Evolutionary conservation across 2,797 vertebrate species (phyloP).

Genomic region (Rhinogobio ventralis): DNA sequence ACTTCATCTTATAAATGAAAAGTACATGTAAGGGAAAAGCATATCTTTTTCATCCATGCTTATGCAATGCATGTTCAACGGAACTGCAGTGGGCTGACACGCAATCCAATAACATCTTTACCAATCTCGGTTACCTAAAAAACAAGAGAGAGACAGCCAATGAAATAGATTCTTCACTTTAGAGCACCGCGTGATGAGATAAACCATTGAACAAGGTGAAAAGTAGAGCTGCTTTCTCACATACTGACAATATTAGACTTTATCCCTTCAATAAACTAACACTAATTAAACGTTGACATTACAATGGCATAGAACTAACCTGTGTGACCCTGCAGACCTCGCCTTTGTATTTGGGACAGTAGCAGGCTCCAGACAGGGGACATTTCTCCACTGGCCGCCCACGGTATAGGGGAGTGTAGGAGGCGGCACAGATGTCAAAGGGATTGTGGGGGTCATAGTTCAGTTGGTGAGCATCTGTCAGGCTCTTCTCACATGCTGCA

Average conservation of each 20-base stretch:
- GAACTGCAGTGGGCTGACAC: conserved; percentile 96
- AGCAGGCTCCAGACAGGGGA: conserved; percentile 95
- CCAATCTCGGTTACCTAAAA: conserved; percentile 93
- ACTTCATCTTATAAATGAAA: conserved; percentile 27
- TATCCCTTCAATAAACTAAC: neutral
- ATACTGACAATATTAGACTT: neutral
- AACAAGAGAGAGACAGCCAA: conserved; percentile 19
- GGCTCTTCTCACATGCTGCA: conserved; percentile 94
- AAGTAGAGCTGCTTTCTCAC: neutral
- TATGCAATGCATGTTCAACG: conserved; percentile 75
- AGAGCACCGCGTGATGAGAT: neutral
- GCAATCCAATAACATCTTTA: conserved; percentile 94
- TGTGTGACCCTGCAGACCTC: conserved; percentile 94
- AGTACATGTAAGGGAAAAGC: neutral
- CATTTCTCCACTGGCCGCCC: conserved; percentile 95
- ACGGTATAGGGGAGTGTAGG: conserved; percentile 92
- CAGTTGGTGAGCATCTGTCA: conserved; percentile 88
- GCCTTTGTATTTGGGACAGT: conserved; percentile 91
- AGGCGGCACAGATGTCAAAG: conserved; percentile 95
- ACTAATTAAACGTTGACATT: neutral
- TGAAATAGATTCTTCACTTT: neutral
- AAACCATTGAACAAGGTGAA: neutral
- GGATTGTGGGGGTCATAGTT: conserved; percentile 98
- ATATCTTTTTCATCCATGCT: neutral
- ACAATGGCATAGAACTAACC: conserved; percentile 70